phyloP scores from a whole-genome alignment of 2,888 invertebrate species.

The Ypsolopha scabrella region DNA sequence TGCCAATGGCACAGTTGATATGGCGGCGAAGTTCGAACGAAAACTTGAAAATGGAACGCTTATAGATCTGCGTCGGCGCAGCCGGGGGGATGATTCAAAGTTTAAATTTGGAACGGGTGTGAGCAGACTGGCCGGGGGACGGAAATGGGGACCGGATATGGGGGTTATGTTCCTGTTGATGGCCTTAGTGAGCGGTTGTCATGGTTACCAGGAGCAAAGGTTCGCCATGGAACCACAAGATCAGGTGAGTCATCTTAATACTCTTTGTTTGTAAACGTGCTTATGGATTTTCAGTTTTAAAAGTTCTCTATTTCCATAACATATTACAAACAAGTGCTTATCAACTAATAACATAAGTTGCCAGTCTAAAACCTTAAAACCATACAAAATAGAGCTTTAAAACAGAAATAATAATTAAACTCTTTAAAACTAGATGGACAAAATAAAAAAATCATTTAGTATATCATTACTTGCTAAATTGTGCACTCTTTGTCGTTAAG shows the following conservation, averaged over 20 bases:
- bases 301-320: no score
- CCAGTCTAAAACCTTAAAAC: no score
- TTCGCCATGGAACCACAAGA: slow-evolving; percentile 95
- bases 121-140: slow-evolving; percentile 6
- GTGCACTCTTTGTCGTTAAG: no score
- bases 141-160: slow-evolving; percentile 25
- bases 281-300: no score
- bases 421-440: background rate
- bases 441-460: no score
- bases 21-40: slow-evolving; percentile 43
- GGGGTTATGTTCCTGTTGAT: slow-evolving; percentile 37
- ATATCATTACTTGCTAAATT: no score
- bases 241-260: slow-evolving; percentile 47
- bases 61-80: slow-evolving; percentile 35
- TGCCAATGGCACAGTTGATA: slow-evolving; percentile 35
- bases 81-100: slow-evolving; percentile 31
- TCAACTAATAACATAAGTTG: no score
- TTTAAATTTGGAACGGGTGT: slow-evolving; percentile 39
- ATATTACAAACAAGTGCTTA: no score
- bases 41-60: slow-evolving; percentile 26
- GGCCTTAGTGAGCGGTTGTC: slow-evolving; percentile 37
- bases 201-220: slow-evolving; percentile 75
- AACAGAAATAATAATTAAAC: background rate
- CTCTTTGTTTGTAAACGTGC: no score
- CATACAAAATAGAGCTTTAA: no score